Base-by-base conservation (phyloP, 2,888 invertebrate species). In the Heliconius sara region DNA sequence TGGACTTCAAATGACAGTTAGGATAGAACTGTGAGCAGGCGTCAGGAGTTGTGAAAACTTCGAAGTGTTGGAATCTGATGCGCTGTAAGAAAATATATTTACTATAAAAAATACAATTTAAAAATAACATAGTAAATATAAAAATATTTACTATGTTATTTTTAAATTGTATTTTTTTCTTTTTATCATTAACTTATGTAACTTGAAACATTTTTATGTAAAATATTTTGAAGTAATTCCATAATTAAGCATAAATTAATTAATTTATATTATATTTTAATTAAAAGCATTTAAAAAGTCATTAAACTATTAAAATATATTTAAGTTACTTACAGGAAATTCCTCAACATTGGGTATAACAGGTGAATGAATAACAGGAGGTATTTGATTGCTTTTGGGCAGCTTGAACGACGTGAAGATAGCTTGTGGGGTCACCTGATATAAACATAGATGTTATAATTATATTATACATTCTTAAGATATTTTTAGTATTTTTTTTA, bases 351-450 rank as follows among this genome's bases (percentile, higher is more conserved):
- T 92, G n/a, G 91, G 85, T 65, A 94, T 92, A 10, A 91, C 92
- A 3, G 95, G 94, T 30, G 95, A 89, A 65, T 90, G 93, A 71
- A 92, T 89, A 22, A 92, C 85, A 22, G 93, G 91, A 65, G 95
- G 92, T 80, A 94, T 84, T 85, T 95, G 95, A 81, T 94, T 95
- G 85, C 93, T 93, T 92, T 98, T 98, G 27, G 98, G 98, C 82
- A 99, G 95, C 90, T 99, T 99, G 91, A 99, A 99, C 85, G 98
- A 98, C 27, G 98, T 98, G 90, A 98, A 99, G 85, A 98, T 98
- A 1, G 98, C 98, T 92, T 98, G 98, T 0, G 98, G 98, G 57
- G 97, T 97, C 1, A 96, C 94, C 94, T 96, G 88, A 47, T 87
- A 78, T 7, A n/a, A 57, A 19, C 10, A 57, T 3, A 22, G 3